phyloP scores from a whole-genome alignment of 2,888 invertebrate genomes.

The Lasioglossum vierecki region DNA sequence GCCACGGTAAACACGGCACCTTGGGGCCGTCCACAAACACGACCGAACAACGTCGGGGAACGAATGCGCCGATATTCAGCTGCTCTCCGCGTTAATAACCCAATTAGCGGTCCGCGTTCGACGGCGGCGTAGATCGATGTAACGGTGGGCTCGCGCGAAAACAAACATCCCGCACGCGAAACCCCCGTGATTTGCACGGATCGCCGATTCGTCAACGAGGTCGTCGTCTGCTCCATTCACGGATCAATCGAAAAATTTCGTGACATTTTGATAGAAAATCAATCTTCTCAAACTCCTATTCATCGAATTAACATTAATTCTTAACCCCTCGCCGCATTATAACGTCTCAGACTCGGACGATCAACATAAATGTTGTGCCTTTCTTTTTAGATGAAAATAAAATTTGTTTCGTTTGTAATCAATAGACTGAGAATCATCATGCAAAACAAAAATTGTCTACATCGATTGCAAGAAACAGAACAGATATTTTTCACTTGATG shows the following conservation, averaged over 20 bases:
- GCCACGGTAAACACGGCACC: conserved; percentile 29
- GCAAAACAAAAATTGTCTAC: no score
- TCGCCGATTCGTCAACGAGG: background rate
- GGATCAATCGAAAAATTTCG: background rate
- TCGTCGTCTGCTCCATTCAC: background rate
- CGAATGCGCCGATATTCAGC: conserved; percentile 14
- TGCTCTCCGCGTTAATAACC: conserved; percentile 39
- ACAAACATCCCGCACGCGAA: conserved; percentile 31
- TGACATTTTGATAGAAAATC: no score
- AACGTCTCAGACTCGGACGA: no score
- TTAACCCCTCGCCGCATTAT: no score
- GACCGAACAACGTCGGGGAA: background rate
- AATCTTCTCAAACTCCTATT: no score
- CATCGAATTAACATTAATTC: no score
- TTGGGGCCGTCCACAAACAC: conserved; percentile 16
- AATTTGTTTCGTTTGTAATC: no score
- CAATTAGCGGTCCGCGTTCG: conserved; percentile 35
- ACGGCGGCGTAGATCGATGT: conserved; percentile 18
- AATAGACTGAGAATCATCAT: no score
- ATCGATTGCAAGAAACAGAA: no score
- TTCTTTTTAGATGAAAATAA: no score
- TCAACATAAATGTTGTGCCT: no score
- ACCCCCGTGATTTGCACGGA: background rate
- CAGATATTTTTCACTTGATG: no score
- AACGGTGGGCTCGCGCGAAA: background rate